A percentile compares a stretch with the other conserved stretches of the same genome.
Evolutionary conservation across 2,113 vertebrate species (phyloP).

Genomic region (mouse (Mus musculus)): DNA sequence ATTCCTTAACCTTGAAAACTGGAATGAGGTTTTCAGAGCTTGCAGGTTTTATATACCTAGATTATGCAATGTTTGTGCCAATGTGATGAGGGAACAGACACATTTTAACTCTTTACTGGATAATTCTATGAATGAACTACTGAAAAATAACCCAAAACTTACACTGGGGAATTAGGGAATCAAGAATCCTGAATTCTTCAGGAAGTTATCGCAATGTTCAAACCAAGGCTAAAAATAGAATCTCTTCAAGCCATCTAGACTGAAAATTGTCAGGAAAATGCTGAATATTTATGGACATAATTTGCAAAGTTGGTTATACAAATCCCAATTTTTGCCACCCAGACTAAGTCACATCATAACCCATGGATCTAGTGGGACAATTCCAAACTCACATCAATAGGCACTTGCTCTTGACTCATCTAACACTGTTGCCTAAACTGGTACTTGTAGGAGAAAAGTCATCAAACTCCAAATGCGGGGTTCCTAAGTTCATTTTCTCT

Average conservation of each 20-base stretch:
- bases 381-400: not conserved
- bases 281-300: not conserved
- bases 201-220: not conserved
- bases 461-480: not conserved
- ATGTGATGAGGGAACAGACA: not conserved
- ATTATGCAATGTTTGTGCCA: not conserved
- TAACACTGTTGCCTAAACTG: not conserved
- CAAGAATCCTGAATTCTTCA: not conserved
- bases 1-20: not conserved
- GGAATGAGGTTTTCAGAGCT: not conserved
- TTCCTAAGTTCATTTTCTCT: not conserved
- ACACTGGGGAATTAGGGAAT: not conserved
- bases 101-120: not conserved
- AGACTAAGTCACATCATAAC: not conserved
- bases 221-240: not conserved
- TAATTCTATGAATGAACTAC: not conserved
- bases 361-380: not conserved
- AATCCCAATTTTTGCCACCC: not conserved
- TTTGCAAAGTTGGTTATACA: not conserved
- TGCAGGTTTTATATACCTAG: not conserved
- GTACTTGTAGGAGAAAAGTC: not conserved
- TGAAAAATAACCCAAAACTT: not conserved
- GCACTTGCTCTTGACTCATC: not conserved
- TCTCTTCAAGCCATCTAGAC: not conserved
- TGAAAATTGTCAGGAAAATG: not conserved